phyloP scores from a whole-genome alignment of 2,113 vertebrate species.

The Anoura caudifer region DNA sequence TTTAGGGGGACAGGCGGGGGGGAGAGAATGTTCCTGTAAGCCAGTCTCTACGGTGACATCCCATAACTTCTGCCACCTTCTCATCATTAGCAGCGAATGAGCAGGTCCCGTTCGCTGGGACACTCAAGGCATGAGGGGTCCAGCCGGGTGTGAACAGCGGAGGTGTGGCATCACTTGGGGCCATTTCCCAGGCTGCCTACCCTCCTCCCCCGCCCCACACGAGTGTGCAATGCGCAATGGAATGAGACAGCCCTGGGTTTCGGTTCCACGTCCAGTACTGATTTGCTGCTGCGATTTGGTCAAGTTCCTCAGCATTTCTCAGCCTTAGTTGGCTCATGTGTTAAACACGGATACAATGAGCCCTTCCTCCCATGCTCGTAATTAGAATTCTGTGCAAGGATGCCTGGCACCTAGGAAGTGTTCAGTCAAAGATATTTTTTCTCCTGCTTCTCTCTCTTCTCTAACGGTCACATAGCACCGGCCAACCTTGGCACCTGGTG shows the following conservation, averaged over 20 bases:
- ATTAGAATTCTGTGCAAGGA: not conserved
- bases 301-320: not conserved
- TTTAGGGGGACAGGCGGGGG: rapidly evolving
- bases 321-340: not conserved
- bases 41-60: not conserved
- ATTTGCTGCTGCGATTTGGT: not conserved
- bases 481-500: rapidly evolving
- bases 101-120: not conserved
- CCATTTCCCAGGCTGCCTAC: rapidly evolving
- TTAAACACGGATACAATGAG: not conserved
- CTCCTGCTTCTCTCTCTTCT: not conserved
- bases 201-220: not conserved
- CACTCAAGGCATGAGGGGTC: rapidly evolving
- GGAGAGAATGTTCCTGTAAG: not conserved
- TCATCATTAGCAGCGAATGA: not conserved
- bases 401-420: not conserved
- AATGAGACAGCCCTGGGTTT: not conserved
- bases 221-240: not conserved
- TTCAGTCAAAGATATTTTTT: not conserved
- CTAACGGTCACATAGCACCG: rapidly evolving
- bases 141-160: rapidly evolving
- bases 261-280: not conserved
- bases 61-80: not conserved
- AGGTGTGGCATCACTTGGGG: not conserved
- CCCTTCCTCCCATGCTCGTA: not conserved